These are phyloP conservation scores for Melinaea menophilus DNA, from an alignment of 2,888 invertebrate genomes.

Conservation along the genomic window DNA sequence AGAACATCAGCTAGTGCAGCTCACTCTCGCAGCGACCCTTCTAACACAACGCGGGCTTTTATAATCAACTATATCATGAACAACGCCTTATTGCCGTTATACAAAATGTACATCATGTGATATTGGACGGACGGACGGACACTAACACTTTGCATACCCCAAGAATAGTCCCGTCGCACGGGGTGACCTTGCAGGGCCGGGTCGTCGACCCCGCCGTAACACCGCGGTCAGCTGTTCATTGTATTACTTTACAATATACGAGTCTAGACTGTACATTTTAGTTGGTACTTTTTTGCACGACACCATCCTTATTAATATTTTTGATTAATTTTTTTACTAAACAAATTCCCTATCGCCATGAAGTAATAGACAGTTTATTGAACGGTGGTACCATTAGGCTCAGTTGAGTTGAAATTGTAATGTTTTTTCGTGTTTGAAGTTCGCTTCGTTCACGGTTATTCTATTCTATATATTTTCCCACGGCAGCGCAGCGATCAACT, in stretches of 20 bases:
- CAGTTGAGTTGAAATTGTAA: not conserved
- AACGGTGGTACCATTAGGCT: not conserved
- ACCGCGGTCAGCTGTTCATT: conserved; percentile 17
- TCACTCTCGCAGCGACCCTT: no score
- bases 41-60: no score
- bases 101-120: no score
- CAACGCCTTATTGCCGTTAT: no score
- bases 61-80: no score
- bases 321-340: not conserved
- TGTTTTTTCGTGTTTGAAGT: not conserved
- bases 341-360: not conserved
- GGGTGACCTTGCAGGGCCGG: conserved; percentile 28
- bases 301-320: not conserved
- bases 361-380: not conserved
- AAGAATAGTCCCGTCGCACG: conserved; percentile 17
- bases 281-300: no score
- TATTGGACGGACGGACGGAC: no score
- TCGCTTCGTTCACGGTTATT: conserved; percentile 18
- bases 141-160: conserved; percentile 3
- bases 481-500: conserved; percentile 25
- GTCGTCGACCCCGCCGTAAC: conserved; percentile 30
- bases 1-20: no score
- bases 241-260: conserved; percentile 5
- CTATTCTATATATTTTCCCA: conserved; percentile 24
- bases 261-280: conserved; percentile 4